Conservation (phyloP, 2,888 invertebrate species). For the Zele albiditarsus region DNA sequence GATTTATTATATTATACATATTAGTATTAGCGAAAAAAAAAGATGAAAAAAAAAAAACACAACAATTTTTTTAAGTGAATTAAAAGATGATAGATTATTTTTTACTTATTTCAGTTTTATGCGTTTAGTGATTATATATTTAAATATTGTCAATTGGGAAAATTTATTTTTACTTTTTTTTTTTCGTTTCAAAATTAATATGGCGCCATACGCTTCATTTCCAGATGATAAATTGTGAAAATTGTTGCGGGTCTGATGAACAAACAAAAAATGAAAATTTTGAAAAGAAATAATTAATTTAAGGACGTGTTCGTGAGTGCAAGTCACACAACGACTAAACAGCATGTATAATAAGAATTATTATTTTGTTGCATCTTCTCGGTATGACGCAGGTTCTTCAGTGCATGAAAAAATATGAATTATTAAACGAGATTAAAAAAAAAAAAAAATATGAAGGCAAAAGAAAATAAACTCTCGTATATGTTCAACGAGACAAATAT, state of each 20-base stretch:
- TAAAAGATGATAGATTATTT: conserved; percentile 67
- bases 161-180: conserved; percentile 46
- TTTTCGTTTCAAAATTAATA: conserved; percentile 4
- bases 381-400: conserved; percentile 40
- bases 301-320: conserved; percentile 56
- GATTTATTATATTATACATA: conserved; percentile 73
- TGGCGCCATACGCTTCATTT: background rate
- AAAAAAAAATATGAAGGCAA: conserved; percentile 44
- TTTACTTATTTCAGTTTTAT: conserved; percentile 67
- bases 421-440: conserved; percentile 53
- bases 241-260: conserved; percentile 55
- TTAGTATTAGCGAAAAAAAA: conserved; percentile 64
- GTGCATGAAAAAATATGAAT: conserved; percentile 52
- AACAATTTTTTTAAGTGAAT: conserved; percentile 60
- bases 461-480: conserved; percentile 55
- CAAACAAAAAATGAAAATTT: conserved; percentile 39
- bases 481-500: conserved; percentile 31
- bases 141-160: conserved; percentile 62
- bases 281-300: conserved; percentile 20
- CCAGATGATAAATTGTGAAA: conserved; percentile 44
- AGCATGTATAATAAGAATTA: conserved; percentile 47
- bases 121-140: conserved; percentile 63
- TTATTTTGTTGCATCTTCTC: conserved; percentile 38
- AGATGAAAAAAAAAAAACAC: conserved; percentile 37
- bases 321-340: conserved; percentile 57